Evolutionary conservation across 2,113 vertebrate genomes (phyloP).

Genomic region (Oryzias celebensis): DNA sequence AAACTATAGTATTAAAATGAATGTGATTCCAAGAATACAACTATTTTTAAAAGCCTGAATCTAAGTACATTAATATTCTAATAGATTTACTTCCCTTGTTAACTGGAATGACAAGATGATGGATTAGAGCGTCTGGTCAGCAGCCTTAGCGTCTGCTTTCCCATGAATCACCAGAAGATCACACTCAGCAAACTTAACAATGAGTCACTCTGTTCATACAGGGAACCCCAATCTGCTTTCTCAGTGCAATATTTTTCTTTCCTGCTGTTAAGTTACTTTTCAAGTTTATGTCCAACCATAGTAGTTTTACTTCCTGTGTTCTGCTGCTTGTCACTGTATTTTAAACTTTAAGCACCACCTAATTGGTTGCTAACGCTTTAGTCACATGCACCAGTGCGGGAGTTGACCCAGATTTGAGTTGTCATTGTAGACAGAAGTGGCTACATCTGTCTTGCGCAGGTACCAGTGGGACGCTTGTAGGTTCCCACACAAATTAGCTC

Average conservation of each 20-base stretch:
- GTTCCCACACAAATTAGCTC: no score
- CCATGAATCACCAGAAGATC: background rate
- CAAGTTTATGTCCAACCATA: conserved; percentile 29
- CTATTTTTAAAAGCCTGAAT: conserved; percentile 11
- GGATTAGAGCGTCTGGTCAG: conserved; percentile 19
- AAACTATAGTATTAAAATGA: background rate
- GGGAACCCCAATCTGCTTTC: background rate
- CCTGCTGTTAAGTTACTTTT: conserved; percentile 25
- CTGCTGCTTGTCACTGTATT: conserved; percentile 25
- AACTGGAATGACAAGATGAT: background rate
- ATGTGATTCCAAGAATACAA: background rate
- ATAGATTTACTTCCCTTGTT: background rate
- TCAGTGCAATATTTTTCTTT: conserved; percentile 4
- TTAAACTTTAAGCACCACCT: conserved; percentile 12
- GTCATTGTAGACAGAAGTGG: no score
- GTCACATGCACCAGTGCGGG: no score
- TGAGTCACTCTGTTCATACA: conserved; percentile 1
- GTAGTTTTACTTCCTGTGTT: conserved; percentile 18
- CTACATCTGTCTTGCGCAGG: no score
- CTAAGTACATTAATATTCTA: conserved; percentile 1
- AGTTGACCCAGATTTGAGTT: no score
- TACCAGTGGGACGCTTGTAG: no score
- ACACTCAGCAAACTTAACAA: conserved; percentile 11
- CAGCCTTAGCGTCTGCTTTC: conserved; percentile 6
- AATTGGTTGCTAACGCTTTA: background rate